A percentile compares a stretch with the other conserved stretches of the same genome.
Evolutionary conservation across 2,888 invertebrate genomes (phyloP).

Genomic region (Tryphoninae sp.): DNA sequence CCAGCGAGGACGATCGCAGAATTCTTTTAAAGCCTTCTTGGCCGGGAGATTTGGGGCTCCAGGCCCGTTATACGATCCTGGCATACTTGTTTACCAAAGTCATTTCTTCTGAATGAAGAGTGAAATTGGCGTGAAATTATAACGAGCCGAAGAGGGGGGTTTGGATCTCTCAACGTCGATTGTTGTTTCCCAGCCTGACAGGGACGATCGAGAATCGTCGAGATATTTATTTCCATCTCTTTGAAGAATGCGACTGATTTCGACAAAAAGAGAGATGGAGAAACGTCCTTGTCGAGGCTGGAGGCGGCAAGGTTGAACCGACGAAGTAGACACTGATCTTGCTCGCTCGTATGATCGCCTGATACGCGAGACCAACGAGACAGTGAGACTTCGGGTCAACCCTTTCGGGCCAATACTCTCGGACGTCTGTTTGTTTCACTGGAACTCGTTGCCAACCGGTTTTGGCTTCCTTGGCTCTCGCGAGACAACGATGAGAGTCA

Average conservation of each 20-base stretch:
- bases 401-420: slow-evolving; percentile 65
- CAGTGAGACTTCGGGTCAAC: slow-evolving; percentile 69
- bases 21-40: not conserved
- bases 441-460: slow-evolving; percentile 41
- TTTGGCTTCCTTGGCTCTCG: slow-evolving; percentile 2
- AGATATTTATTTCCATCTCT: slow-evolving; percentile 15
- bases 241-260: slow-evolving; percentile 9
- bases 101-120: slow-evolving; percentile 69
- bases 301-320: slow-evolving; percentile 38
- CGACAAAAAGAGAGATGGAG: not conserved
- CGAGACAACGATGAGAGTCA: not conserved
- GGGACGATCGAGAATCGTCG: slow-evolving; percentile 24
- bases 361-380: slow-evolving; percentile 66
- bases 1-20: not conserved
- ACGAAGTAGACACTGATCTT: not conserved
- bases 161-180: slow-evolving; percentile 8
- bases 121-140: slow-evolving; percentile 66
- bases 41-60: slow-evolving; percentile 44
- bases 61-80: slow-evolving; percentile 63
- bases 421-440: slow-evolving; percentile 43
- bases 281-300: slow-evolving; percentile 30
- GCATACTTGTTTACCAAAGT: slow-evolving; percentile 69
- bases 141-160: slow-evolving; percentile 29
- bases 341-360: slow-evolving; percentile 62
- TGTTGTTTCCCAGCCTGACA: slow-evolving; percentile 21